Evolutionary conservation across 2,113 vertebrate genomes (phyloP).

Genomic region (Agapornis roseicollis): DNA sequence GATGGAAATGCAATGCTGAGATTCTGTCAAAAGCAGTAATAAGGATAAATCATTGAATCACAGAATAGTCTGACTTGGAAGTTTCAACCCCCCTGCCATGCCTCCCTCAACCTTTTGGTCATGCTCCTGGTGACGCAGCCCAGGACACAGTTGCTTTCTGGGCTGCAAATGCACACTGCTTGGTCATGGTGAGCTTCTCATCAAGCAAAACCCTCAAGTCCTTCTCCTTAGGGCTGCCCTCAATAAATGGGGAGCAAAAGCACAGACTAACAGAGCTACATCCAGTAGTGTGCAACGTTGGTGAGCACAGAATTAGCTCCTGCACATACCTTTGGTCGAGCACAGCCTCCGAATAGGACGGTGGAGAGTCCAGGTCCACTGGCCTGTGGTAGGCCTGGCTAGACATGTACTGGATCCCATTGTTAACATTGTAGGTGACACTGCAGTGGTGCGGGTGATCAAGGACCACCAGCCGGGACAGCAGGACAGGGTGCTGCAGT

Average conservation of each 20-base stretch:
- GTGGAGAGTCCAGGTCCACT: constrained; percentile 83
- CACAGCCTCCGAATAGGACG: constrained; percentile 93
- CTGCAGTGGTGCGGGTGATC: constrained; percentile 85
- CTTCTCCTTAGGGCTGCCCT: neutral
- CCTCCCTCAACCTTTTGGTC: neutral
- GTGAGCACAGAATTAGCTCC: neutral
- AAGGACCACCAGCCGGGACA: constrained; percentile 92
- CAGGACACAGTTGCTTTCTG: neutral
- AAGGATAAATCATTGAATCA: neutral
- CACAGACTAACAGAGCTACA: neutral
- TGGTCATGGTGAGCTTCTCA: neutral
- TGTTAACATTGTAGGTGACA: constrained; percentile 84
- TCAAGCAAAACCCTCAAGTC: neutral
- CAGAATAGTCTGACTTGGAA: neutral
- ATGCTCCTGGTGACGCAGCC: neutral
- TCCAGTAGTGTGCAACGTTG: neutral
- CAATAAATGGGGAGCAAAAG: neutral
- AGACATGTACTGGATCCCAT: constrained; percentile 88
- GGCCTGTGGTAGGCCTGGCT: constrained; percentile 79
- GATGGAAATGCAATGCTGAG: neutral
- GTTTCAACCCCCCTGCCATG: neutral
- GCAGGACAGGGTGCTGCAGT: constrained; percentile 89
- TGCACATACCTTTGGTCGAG: constrained; percentile 85
- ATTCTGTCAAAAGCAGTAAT: neutral
- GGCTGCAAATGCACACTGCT: neutral